Base-by-base conservation (phyloP, 2,797 vertebrate species). In the Psittacula echo region DNA sequence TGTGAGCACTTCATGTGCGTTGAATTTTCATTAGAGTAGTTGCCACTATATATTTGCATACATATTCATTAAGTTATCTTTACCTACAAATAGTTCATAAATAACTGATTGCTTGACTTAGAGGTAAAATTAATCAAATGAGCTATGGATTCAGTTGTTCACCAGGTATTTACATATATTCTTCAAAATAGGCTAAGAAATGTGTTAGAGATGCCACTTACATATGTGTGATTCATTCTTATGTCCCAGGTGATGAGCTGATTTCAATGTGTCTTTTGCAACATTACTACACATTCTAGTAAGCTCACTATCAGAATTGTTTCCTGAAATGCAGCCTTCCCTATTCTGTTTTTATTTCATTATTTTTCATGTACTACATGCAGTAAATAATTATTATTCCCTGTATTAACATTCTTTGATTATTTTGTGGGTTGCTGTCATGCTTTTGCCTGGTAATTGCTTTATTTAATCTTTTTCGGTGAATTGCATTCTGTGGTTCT, bases 1-100 rank as follows among this genome's bases (percentile, higher is more conserved):
- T 87, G 32, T 83, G 85, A 88, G 54, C 48, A 42, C 51, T 93
- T 82, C 22, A 29, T 65, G 10, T 78, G 34, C 48, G 27, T 62
- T 96, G 51, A 60, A 79, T 93, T 77, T 93, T 95, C 85, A 86
- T 91, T 10, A 45, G 23, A 26, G 23, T 78, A 60, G 54, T 80
- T 64, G 9, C 34, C 14, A n/a, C 50, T 45, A 6, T 85, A 13
- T 83, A 26, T 87, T 68, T 84, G 7, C 24, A 41, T 67, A 44
- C 24, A 30, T 66, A 90, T 78, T 88, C 47, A 61, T 82, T 74
- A 90, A 51, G 34, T 73, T 93, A 68, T 85, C 27, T 62, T 84
- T 88, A 71, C 60, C 29, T 88, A 70, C 26, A 71, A 76, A 87
- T 48, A 48, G 41, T 61, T 91, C 23, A 72, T 65, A 85, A 93